Percentiles rank a stretch among this genome's conserved stretches.
Conservation (phyloP, 2,797 vertebrate species). For the Peromyscus melanophrys region DNA sequence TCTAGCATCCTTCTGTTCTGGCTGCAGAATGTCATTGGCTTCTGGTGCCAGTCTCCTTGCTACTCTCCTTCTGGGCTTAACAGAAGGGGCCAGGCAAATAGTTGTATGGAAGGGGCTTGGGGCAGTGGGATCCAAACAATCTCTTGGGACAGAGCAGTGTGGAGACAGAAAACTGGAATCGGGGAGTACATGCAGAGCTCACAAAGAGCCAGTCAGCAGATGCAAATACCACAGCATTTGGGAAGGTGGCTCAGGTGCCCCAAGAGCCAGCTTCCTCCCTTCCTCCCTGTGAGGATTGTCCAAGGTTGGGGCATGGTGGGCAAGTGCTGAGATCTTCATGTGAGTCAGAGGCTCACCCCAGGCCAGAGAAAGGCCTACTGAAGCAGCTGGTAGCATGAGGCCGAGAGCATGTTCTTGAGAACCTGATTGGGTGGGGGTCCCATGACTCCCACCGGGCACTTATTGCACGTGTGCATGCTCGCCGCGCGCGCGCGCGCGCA, state of each 20-base stretch:
- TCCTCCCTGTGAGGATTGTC: neutral
- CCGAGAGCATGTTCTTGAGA: neutral
- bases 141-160: neutral
- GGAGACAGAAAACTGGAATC: neutral
- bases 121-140: neutral
- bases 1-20: neutral
- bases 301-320: neutral
- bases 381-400: neutral
- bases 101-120: neutral
- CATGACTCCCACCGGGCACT: neutral
- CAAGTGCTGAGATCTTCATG: neutral
- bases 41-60: neutral
- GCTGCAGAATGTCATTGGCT: neutral
- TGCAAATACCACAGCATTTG: neutral
- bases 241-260: neutral
- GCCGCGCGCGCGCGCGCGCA: too few species aligned
- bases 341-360: slow-evolving; percentile 1
- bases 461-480: neutral
- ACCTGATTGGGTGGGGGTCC: neutral
- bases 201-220: neutral
- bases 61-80: neutral
- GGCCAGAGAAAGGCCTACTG: neutral
- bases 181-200: neutral
- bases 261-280: slow-evolving; percentile 27
- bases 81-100: neutral